Conservation (phyloP, 2,888 invertebrate species). For the Andrena minutula region DNA sequence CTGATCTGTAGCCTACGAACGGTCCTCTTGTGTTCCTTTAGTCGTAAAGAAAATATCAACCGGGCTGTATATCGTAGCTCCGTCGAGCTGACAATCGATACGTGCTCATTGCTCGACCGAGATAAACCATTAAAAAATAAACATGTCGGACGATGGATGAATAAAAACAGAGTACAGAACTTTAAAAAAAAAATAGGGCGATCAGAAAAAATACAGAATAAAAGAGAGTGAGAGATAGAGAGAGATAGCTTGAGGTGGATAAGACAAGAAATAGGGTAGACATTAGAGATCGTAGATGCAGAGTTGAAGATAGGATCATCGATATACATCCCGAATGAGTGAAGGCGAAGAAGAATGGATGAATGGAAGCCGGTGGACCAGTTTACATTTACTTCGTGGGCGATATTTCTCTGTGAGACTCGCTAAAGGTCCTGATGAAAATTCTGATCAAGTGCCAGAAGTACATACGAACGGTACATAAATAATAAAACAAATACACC, state of each 20-base stretch:
- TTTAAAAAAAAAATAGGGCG: conserved; percentile 44
- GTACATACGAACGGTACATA: neutral
- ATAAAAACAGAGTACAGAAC: conserved; percentile 48
- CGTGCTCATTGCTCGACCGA: conserved; percentile 76
- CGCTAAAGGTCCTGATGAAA: neutral
- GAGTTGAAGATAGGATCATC: conserved; percentile 72
- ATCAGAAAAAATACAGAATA: conserved; percentile 67
- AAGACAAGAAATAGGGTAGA: conserved; percentile 19
- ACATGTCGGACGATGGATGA: conserved; percentile 42
- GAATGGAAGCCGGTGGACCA: conserved; percentile 38
- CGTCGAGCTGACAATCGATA: conserved; percentile 78
- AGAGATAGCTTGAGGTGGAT: conserved; percentile 22
- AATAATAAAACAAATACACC: conserved; percentile 11
- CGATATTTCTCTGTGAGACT: neutral
- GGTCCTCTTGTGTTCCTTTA: conserved; percentile 46
- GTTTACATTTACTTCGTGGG: conserved; percentile 29
- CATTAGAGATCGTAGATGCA: conserved; percentile 35
- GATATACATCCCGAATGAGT: conserved; percentile 83
- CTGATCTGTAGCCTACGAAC: conserved; percentile 71
- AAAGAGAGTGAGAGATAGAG: conserved; percentile 43
- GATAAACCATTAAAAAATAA: conserved; percentile 72
- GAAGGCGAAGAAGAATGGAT: conserved; percentile 47
- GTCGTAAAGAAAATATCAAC: conserved; percentile 60
- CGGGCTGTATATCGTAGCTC: conserved; percentile 82
- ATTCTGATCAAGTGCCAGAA: neutral